Percentiles rank a stretch among this genome's conserved stretches.
Conservation (phyloP, 1,140 invertebrate species). For the Choristoneura fumiferana region DNA sequence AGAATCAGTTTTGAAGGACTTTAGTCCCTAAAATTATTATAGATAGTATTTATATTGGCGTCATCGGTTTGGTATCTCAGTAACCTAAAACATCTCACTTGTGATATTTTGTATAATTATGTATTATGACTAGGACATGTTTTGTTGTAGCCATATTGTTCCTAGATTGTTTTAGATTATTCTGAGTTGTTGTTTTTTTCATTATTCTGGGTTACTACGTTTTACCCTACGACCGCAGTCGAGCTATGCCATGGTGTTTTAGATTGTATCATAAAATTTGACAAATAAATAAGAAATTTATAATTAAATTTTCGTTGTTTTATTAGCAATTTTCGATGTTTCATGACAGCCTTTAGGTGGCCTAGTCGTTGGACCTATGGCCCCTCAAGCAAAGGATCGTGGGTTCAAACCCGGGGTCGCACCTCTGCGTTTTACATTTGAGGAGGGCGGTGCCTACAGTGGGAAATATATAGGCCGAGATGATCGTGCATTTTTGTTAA, state of each 20-base stretch:
- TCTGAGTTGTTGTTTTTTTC: conserved; percentile 8
- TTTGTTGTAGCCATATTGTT: conserved; percentile 12
- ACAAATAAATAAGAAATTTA: conserved; percentile 33
- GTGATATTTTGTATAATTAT: conserved; percentile 17
- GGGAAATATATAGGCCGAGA: too few relatives aligned
- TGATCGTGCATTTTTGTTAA: too few relatives aligned
- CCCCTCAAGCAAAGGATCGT: too few relatives aligned
- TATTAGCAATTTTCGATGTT: conserved; percentile 10
- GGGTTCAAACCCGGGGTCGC: too few relatives aligned
- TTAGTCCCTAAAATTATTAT: background rate
- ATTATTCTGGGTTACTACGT: conserved; percentile 16
- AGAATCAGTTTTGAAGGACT: background rate
- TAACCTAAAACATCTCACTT: background rate
- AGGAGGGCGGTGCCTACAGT: too few relatives aligned
- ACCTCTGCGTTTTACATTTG: too few relatives aligned
- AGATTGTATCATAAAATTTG: conserved; percentile 27
- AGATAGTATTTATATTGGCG: background rate
- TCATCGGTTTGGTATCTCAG: background rate
- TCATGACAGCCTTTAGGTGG: too few relatives aligned
- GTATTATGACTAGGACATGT: conserved; percentile 3
- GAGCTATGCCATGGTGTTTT: conserved; percentile 27
- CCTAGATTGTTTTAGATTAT: conserved; percentile 12
- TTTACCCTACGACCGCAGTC: conserved; percentile 1
- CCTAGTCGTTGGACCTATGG: too few relatives aligned
- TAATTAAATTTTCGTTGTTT: conserved; percentile 20